A percentile compares a stretch with the other conserved stretches of the same genome.
phyloP scores from a whole-genome alignment of 1,140 invertebrate genomes.

The Drosophila saltans region DNA sequence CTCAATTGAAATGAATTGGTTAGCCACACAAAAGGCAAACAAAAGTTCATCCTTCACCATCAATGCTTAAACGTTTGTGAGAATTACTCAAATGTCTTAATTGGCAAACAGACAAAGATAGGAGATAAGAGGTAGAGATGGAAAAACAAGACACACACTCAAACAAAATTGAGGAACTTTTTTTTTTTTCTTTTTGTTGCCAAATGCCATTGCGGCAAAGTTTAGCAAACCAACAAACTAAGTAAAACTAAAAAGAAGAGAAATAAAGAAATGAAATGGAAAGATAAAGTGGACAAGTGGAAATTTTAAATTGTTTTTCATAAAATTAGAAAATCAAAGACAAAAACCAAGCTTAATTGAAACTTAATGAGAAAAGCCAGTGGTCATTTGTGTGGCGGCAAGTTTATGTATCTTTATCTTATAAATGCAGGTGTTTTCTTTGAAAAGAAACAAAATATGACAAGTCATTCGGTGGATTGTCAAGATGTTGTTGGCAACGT shows the following conservation, averaged over 20 bases:
- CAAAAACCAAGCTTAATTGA: slow-evolving; percentile 59
- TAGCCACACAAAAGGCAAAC: slow-evolving; percentile 25
- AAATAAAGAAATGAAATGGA: no score
- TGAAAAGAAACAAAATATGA: slow-evolving; percentile 46
- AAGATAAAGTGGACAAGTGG: slow-evolving; percentile 14
- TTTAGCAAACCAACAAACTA: slow-evolving; percentile 17
- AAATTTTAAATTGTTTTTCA: slow-evolving; percentile 42
- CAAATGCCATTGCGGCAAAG: slow-evolving; percentile 39
- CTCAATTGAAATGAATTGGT: neutral
- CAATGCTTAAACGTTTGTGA: slow-evolving; percentile 49
- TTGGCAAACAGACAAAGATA: slow-evolving; percentile 45
- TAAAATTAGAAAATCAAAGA: slow-evolving; percentile 23
- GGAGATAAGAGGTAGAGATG: neutral
- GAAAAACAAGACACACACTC: slow-evolving; percentile 20
- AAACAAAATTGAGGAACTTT: slow-evolving; percentile 22
- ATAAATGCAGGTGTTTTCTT: slow-evolving; percentile 42
- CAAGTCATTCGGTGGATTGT: slow-evolving; percentile 40
- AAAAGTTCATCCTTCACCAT: slow-evolving; percentile 38
- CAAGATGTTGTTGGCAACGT: no score
- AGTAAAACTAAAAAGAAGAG: slow-evolving; percentile 35
- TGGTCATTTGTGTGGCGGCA: slow-evolving; percentile 28
- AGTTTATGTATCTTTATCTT: slow-evolving; percentile 34
- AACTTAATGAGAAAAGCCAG: slow-evolving; percentile 72
- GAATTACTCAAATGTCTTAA: slow-evolving; percentile 60
- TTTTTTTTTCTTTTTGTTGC: neutral